Conservation (phyloP, 2,113 vertebrate genomes). For the Anhinga rufa region DNA sequence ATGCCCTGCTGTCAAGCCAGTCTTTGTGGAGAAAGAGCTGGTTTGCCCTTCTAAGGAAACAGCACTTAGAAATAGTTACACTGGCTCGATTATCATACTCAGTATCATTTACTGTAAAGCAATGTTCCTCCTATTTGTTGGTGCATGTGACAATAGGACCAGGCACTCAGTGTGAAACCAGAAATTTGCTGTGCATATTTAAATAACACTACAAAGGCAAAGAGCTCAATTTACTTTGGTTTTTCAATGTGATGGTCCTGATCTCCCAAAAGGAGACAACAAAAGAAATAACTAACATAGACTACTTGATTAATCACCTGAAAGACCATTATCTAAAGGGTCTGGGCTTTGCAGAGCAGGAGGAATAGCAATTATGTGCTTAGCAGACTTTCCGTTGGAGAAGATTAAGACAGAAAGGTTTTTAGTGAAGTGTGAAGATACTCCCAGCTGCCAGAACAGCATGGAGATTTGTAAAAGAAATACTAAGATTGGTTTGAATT, state of each 20-base stretch:
- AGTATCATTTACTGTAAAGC: background rate
- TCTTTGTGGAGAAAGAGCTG: background rate
- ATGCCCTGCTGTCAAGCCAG: background rate
- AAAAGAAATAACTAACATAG: background rate
- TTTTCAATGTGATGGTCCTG: background rate
- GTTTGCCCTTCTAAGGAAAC: background rate
- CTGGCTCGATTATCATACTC: background rate
- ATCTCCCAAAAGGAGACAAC: background rate
- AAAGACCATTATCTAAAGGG: background rate
- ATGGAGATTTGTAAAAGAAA: background rate
- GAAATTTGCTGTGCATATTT: background rate
- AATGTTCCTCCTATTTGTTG: background rate
- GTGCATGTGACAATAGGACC: background rate
- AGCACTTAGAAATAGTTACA: background rate
- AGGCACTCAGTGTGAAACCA: background rate
- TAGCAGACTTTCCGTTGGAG: background rate
- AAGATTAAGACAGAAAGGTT: background rate
- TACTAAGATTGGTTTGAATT: background rate
- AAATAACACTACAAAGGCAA: background rate
- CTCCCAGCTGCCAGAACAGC: background rate
- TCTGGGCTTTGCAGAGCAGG: background rate
- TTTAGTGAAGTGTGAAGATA: background rate
- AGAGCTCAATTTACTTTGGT: background rate
- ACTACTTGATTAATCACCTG: background rate
- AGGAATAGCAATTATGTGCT: background rate